Base-by-base conservation (phyloP, 2,888 invertebrate genomes). In the Heliconius erato region DNA sequence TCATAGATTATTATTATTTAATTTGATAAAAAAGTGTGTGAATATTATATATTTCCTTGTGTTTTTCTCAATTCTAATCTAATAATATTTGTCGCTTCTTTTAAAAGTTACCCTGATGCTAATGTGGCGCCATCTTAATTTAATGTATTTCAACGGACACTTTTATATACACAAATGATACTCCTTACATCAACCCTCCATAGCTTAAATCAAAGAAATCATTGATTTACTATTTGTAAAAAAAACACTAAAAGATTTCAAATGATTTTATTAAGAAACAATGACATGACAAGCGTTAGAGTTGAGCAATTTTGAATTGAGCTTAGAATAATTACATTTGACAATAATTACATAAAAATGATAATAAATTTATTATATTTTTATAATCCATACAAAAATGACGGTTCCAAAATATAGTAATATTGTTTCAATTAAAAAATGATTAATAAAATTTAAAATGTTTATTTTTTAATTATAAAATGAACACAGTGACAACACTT, bases 201-300 rank as follows among this genome's bases (percentile, higher is more conserved):
- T 9, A 9, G 35, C 9, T 40, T 40, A 9, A 40, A 40, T 40
- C 40, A 40, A 40, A 40, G 40, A 11, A 2, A 40, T 40, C 1
- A 40, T 40, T 40, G 40, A 40, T 40, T 40, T 40, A 40, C 40
- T 40, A 40, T 40, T 40, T 40, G 40, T 40, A 74, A 74, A 59
- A 59, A 74, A 74, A 74, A 76, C 40, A 63, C 76, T 63, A 76
- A 63, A 1, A 63, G 2, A 63, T 63, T 9, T 26, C 9, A 35
- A 76, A 76, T 63, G n/a, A 16, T 19, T 76, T 76, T 63, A 63
- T 76, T 76, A 76, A 74, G 54, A 72, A 74, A n/a, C n/a, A 76
- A 63, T 40, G n/a, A 76, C 63, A 63, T 59, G 35, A n/a, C 63
- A 76, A 76, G 76, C 76, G 76, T 76, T 76, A 76, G n/a, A 76